Base-by-base conservation (phyloP, 2,113 vertebrate species). In the Pituophis catenifer region DNA sequence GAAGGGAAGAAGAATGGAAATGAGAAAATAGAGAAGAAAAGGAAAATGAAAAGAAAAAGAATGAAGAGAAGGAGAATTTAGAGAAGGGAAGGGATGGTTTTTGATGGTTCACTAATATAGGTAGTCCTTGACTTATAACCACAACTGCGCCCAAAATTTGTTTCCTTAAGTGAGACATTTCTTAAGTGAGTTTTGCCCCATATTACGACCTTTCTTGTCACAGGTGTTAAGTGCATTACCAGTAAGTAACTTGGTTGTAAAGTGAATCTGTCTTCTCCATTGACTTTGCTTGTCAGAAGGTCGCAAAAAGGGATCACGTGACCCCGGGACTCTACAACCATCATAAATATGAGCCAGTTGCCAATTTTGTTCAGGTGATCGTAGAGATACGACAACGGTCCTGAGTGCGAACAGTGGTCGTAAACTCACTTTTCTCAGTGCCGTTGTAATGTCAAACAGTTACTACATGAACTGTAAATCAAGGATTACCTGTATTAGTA, bases 101-200 rank as follows among this genome's bases (percentile, higher is more conserved):
- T 57, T 59, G 90, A 92, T 11, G 29, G 59, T 33, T 44, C 88
- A 70, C 21, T 1, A 92, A 94, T 93, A 90, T 2, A 75, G 29
- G 2, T 5, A 1, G 38, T 91, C 10, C 62, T 70, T 12, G 29
- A 70, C 29, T 6, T 70, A 70, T 12, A 70, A 70, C 29, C 65
- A 70, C 12, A 70, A n/a, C 29, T n/a, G 26, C 29, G 26, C 26
- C 62, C 26, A 1, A 65, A n/a, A n/a, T 70, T 62, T n/a, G 26
- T 29, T 65, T 29, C 29, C 3, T 1, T 70, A n/a, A 70, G 12
- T n/a, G 65, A 70, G 29, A n/a, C 4, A 13, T 70, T 15, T n/a
- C 12, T n/a, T 6, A 70, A 70, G 5, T n/a, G 65, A 70, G 29
- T 33, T n/a, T 70, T 70, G 65, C 29, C 29, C 65, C 65, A 70